Evolutionary conservation across 92 coral and sea anemone species (phyloP).

Genomic region (Anthopleura xanthogrammica): DNA sequence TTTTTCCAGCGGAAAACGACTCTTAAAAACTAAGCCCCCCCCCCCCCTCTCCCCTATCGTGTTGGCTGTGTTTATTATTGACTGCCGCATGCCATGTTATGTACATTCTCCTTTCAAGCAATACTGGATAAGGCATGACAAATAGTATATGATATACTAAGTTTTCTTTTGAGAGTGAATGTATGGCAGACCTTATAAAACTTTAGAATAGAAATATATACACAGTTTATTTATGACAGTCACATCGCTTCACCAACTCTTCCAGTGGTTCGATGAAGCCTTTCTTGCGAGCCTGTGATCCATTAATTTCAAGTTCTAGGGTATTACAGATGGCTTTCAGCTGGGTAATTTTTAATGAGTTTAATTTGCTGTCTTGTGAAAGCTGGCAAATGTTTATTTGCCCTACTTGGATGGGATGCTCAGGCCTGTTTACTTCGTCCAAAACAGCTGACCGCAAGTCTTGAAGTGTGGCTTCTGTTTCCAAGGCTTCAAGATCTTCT

Average conservation of each 20-base stretch:
- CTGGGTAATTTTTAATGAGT: slow-evolving; percentile 24
- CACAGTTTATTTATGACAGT: neutral
- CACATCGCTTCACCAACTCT: neutral
- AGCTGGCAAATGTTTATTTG: slow-evolving; percentile 45
- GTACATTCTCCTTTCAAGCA: too few species aligned
- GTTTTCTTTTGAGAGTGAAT: too few species aligned
- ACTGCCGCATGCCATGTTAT: too few species aligned
- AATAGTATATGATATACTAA: too few species aligned
- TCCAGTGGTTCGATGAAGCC: slow-evolving; percentile 5
- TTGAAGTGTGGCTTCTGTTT: slow-evolving; percentile 28
- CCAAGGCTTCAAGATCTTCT: slow-evolving; percentile 46
- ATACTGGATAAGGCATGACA: too few species aligned
- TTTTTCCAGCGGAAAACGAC: too few species aligned
- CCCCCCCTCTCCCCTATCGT: too few species aligned
- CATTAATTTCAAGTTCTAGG: slow-evolving; percentile 3
- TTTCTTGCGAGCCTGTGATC: slow-evolving; percentile 17
- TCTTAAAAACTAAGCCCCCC: too few species aligned
- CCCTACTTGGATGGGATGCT: slow-evolving; percentile 41
- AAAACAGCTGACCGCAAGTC: slow-evolving; percentile 36
- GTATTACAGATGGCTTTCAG: slow-evolving; percentile 19
- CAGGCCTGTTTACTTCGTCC: slow-evolving; percentile 29
- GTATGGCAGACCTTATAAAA: too few species aligned
- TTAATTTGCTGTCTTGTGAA: slow-evolving; percentile 34
- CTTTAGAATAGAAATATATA: too few species aligned
- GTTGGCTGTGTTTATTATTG: too few species aligned